Evolutionary conservation across 2,797 vertebrate genomes (phyloP).

Genomic region (Erpetoichthys calabaricus): DNA sequence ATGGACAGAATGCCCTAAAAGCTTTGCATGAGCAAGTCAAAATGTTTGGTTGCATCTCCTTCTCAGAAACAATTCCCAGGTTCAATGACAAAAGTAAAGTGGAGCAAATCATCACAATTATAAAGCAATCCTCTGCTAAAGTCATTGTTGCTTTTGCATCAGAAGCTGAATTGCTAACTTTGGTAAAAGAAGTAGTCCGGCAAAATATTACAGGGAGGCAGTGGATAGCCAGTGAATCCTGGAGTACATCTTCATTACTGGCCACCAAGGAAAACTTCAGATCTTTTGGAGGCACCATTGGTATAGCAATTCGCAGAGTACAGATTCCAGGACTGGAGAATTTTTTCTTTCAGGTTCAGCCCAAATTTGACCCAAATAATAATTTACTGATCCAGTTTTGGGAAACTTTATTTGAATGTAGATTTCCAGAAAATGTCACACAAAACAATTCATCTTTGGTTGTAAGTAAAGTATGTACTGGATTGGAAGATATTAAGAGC

Average conservation of each 20-base stretch:
- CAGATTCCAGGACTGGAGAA: constrained; percentile 23
- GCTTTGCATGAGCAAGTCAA: constrained; percentile 23
- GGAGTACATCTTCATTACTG: constrained; percentile 32
- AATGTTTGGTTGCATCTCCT: constrained; percentile 27
- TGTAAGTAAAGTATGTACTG: background rate
- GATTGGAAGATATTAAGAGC: background rate
- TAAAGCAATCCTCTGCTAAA: constrained; percentile 23
- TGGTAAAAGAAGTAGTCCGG: constrained; percentile 24
- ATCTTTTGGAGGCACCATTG: constrained; percentile 28
- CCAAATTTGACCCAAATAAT: constrained; percentile 25
- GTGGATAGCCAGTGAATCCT: constrained; percentile 37
- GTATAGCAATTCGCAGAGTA: constrained; percentile 29
- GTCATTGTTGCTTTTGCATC: constrained; percentile 31
- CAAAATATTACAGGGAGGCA: constrained; percentile 32
- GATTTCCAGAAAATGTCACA: constrained; percentile 13
- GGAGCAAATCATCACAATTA: constrained; percentile 23
- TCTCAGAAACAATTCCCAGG: constrained; percentile 25
- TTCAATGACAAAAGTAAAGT: constrained; percentile 19
- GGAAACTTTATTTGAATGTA: constrained; percentile 29
- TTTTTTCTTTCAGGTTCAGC: constrained; percentile 24
- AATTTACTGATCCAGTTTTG: constrained; percentile 26
- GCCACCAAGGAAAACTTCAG: constrained; percentile 22
- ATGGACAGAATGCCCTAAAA: constrained; percentile 26
- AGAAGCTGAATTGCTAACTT: constrained; percentile 28
- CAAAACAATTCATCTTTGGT: background rate